Conservation (phyloP, 2,888 invertebrate species). For the Protophormia terraenovae region DNA sequence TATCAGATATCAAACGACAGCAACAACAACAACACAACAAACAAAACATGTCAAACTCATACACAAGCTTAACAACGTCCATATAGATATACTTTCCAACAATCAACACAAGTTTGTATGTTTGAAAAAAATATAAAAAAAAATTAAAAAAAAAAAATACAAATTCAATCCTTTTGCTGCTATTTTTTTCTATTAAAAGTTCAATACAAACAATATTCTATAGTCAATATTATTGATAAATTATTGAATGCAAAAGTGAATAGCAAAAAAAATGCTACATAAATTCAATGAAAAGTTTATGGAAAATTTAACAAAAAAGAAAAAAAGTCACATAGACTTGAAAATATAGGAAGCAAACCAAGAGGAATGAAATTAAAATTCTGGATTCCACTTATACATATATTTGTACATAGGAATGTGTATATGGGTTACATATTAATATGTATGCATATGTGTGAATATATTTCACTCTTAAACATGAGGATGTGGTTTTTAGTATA, state of each 20-base stretch:
- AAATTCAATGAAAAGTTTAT: background rate
- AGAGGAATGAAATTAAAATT: background rate
- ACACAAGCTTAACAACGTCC: too few species aligned
- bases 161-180: background rate
- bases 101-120: background rate
- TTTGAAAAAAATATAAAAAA: background rate
- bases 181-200: slow-evolving; percentile 25
- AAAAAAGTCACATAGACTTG: background rate
- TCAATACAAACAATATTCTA: slow-evolving; percentile 32
- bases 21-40: background rate
- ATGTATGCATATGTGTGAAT: too few species aligned
- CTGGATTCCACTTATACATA: too few species aligned
- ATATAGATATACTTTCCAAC: too few species aligned
- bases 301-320: background rate
- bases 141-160: background rate
- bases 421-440: background rate
- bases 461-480: background rate
- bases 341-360: background rate
- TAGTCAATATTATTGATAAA: slow-evolving; percentile 42
- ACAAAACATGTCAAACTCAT: background rate
- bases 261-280: background rate
- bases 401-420: background rate
- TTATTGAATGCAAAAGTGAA: slow-evolving; percentile 16
- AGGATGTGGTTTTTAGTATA: background rate
- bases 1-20: slow-evolving; percentile 23